Base-by-base conservation (phyloP, 1,140 invertebrate genomes). In the Manduca sexta region DNA sequence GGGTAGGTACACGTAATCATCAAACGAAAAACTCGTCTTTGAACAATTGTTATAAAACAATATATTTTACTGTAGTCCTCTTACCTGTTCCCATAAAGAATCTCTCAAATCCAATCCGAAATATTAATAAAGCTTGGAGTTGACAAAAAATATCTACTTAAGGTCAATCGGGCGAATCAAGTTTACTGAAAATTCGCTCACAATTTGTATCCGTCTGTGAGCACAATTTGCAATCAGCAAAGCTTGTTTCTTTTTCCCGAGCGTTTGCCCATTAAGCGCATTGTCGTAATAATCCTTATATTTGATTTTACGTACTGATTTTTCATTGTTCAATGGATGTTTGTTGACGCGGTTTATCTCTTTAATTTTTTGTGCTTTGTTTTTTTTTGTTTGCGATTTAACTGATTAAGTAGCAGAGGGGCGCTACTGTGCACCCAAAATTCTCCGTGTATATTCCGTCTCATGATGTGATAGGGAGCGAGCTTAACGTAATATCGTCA, bases 151-250 rank as follows among this genome's bases (percentile, higher is more conserved):
- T 59, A 56, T 67, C 66, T 65, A 60, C 57, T 66, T 67, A 53
- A 64, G 69, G 57, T 64, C 57, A 71, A 58, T 67, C 57, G 57
- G 39, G 52, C 41, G 60, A 72, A 72, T 77, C 67, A 69, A 68
- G 59, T 67, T 66, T 50, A 46, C 56, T 53, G 59, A 47, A 59
- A 73, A 66, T 62, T 68, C 69, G 64, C 64, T 69, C 69, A 69
- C 69, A 67, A 67, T 69, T 72, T 72, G 62, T 68, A 69, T 72
- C 67, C 64, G 49, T 58, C 60, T 52, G 63, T 69, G 71, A 70
- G 65, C 61, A 66, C 69, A 74, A 77, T 77, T 74, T 69, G 71
- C 69, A 77, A 77, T 77, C 74, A 77, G 71, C 64, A 69, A 74
- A 73, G 71, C 67, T 64, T 66, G 65, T 74, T 76, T 64, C 62